Evolutionary conservation across 2,888 invertebrate genomes (phyloP).

Genomic region (Eupithecia subumbrata): DNA sequence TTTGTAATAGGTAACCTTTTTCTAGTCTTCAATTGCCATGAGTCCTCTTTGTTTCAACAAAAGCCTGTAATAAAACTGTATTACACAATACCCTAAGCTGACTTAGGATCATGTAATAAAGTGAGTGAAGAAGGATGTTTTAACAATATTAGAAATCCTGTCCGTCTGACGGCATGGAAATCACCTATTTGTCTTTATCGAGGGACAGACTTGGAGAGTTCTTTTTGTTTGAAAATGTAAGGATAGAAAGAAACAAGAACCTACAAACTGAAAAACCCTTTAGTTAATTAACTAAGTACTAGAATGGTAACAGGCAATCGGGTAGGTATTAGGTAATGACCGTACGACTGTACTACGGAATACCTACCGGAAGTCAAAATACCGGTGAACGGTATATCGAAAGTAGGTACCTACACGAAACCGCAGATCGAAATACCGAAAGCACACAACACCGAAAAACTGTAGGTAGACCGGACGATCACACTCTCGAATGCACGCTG

Average conservation of each 20-base stretch:
- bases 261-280: background rate
- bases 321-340: background rate
- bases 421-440: too few relatives aligned
- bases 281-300: background rate
- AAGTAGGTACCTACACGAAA: too few relatives aligned
- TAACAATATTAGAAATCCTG: conserved; percentile 31
- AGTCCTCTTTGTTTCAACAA: background rate
- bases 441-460: too few relatives aligned
- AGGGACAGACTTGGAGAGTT: conserved; percentile 18
- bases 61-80: conserved; percentile 5
- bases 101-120: conserved; percentile 24
- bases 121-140: conserved; percentile 20
- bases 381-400: too few relatives aligned
- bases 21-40: background rate
- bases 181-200: conserved; percentile 36
- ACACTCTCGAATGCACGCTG: too few relatives aligned
- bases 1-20: background rate
- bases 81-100: conserved; percentile 2
- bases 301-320: background rate
- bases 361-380: too few relatives aligned
- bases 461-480: too few relatives aligned
- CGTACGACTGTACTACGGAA: too few relatives aligned
- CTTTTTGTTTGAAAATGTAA: conserved; percentile 24
- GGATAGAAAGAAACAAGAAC: conserved; percentile 2
- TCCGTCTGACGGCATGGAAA: conserved; percentile 33